Percentiles rank a stretch among this genome's conserved stretches.
Evolutionary conservation across 2,888 invertebrate species (phyloP).

Genomic region (Cyaniris semiargus): DNA sequence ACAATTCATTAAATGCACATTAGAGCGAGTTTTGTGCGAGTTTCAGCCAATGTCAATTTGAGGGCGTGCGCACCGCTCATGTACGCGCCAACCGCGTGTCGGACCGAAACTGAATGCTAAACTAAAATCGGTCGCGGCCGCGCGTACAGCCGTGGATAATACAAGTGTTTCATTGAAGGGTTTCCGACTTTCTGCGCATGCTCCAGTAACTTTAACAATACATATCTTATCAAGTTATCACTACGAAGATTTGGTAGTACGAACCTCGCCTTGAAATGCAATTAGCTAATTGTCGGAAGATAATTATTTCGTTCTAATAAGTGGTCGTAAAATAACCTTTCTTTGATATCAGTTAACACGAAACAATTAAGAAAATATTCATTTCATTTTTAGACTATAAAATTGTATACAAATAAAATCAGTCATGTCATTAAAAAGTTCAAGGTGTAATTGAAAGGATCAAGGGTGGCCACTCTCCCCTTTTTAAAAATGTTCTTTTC

Average conservation of each 20-base stretch:
- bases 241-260: constrained; percentile 39
- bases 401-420: neutral
- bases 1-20: constrained; percentile 63
- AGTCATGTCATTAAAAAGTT: neutral
- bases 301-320: constrained; percentile 35
- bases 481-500: neutral
- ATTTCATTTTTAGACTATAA: too few relatives aligned
- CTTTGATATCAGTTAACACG: too few relatives aligned
- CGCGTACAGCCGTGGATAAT: constrained; percentile 30
- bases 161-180: constrained; percentile 54
- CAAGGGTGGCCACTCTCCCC: neutral
- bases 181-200: constrained; percentile 59
- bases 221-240: constrained; percentile 52
- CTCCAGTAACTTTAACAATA: too few relatives aligned
- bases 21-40: constrained; percentile 59
- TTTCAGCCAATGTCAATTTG: constrained; percentile 61
- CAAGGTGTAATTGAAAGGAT: neutral
- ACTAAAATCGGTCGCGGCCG: constrained; percentile 46
- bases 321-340: neutral
- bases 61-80: constrained; percentile 50
- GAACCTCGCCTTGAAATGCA: constrained; percentile 42
- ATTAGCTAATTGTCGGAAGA: constrained; percentile 42
- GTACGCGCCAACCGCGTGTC: constrained; percentile 58
- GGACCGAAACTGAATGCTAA: constrained; percentile 61
- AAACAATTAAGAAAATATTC: too few relatives aligned